Evolutionary conservation across 2,888 invertebrate species (phyloP).

Genomic region (Lithosia quadra): DNA sequence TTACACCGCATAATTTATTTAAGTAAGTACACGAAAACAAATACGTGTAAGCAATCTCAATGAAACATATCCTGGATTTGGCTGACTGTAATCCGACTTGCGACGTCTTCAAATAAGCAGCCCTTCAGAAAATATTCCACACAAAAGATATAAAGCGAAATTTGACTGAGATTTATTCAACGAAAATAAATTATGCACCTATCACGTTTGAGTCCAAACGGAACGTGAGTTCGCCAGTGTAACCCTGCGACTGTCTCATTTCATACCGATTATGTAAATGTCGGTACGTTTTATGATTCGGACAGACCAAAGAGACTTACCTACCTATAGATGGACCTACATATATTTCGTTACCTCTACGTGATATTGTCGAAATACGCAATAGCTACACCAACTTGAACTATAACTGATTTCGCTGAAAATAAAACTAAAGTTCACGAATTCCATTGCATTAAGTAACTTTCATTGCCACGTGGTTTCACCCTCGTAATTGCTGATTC

Average conservation of each 20-base stretch:
- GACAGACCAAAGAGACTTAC: neutral
- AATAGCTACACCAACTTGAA: neutral
- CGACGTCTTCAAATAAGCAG: constrained; percentile 3
- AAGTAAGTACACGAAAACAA: neutral
- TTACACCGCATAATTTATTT: neutral
- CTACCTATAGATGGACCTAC: neutral
- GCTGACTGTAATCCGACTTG: constrained; percentile 15
- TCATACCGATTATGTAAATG: constrained; percentile 22
- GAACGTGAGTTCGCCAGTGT: constrained; percentile 6
- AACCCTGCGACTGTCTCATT: constrained; percentile 7
- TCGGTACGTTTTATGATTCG: constrained; percentile 4
- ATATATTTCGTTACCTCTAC: neutral
- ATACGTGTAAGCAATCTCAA: constrained; percentile 10
- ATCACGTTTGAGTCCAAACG: constrained; percentile 12
- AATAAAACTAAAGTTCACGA: no score
- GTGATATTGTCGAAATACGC: neutral
- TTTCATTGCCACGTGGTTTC: no score
- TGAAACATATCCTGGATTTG: constrained; percentile 10
- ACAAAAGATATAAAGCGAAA: constrained; percentile 16
- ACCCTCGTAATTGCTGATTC: no score
- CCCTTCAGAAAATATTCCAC: constrained; percentile 10
- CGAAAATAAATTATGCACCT: constrained; percentile 18
- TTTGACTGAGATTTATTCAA: constrained; percentile 15
- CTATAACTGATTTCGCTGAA: no score
- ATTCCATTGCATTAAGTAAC: no score